These are phyloP conservation scores for Catotricha subobsoleta DNA, from an alignment of 2,888 invertebrate genomes.

Conservation along the genomic window DNA sequence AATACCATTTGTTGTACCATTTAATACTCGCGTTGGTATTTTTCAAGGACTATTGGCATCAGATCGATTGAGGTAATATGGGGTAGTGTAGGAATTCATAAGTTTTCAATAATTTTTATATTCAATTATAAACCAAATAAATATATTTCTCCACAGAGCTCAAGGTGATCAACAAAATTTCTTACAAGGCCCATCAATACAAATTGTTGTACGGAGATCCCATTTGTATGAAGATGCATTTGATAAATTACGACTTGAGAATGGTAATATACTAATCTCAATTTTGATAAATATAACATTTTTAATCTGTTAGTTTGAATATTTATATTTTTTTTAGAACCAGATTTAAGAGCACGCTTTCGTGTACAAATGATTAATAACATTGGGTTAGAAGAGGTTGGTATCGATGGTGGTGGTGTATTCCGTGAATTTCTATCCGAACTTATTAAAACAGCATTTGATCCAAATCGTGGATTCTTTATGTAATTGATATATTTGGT, in stretches of 20 bases:
- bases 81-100: background rate
- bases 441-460: slow-evolving; percentile 84
- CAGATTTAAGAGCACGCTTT: slow-evolving; percentile 68
- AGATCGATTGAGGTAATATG: slow-evolving; percentile 25
- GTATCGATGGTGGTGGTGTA: slow-evolving; percentile 93
- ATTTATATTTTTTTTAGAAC: slow-evolving; percentile 37
- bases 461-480: slow-evolving; percentile 92
- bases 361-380: slow-evolving; percentile 80
- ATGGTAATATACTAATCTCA: slow-evolving; percentile 40
- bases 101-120: background rate
- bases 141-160: slow-evolving; percentile 21
- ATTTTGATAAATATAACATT: background rate
- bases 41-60: slow-evolving; percentile 49
- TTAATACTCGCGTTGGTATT: slow-evolving; percentile 73
- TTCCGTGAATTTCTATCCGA: slow-evolving; percentile 92
- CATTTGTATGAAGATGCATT: slow-evolving; percentile 98
- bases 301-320: background rate
- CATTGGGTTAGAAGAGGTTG: slow-evolving; percentile 84
- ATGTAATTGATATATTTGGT: slow-evolving; percentile 23
- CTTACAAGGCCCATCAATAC: slow-evolving; percentile 55
- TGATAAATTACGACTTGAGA: slow-evolving; percentile 76
- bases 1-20: slow-evolving; percentile 87
- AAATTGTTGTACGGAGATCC: slow-evolving; percentile 63
- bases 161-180: slow-evolving; percentile 60
- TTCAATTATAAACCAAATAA: background rate